Percentiles rank a stretch among this genome's conserved stretches.
Conservation (phyloP, 2,888 invertebrate genomes). For the Mythimna pallens region DNA sequence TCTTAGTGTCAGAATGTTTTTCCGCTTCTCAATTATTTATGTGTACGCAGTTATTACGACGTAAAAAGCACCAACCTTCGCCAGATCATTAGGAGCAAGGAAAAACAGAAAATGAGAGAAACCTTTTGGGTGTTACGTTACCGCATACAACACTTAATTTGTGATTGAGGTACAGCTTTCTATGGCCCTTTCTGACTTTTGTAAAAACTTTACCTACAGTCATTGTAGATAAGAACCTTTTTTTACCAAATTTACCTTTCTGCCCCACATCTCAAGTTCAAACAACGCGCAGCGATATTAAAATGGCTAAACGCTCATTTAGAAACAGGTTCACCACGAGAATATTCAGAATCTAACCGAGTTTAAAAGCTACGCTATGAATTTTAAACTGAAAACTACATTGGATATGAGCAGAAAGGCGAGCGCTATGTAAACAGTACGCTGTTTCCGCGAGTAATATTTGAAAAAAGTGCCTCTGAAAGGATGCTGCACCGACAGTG, state of each 20-base stretch:
- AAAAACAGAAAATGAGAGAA: conserved; percentile 71
- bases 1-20: conserved; percentile 60
- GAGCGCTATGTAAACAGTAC: conserved; percentile 81
- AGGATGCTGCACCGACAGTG: conserved; percentile 73
- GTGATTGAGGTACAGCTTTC: conserved; percentile 67
- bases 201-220: conserved; percentile 31
- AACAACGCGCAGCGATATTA: conserved; percentile 64
- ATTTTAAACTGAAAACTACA: conserved; percentile 87
- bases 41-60: conserved; percentile 67
- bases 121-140: conserved; percentile 67
- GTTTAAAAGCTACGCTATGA: conserved; percentile 85
- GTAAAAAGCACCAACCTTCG: conserved; percentile 69
- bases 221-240: conserved; percentile 47
- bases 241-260: conserved; percentile 18
- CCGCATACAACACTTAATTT: conserved; percentile 67
- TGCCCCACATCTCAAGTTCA: conserved; percentile 38
- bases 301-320: conserved; percentile 80
- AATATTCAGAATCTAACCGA: conserved; percentile 82
- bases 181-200: conserved; percentile 55
- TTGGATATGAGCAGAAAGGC: conserved; percentile 84
- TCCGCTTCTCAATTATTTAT: conserved; percentile 67
- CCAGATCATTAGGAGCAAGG: conserved; percentile 71
- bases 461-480: conserved; percentile 80
- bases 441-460: conserved; percentile 80
- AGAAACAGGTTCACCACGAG: conserved; percentile 73